Base-by-base conservation (phyloP, 2,113 vertebrate species). In the Lichenostomus cassidix region DNA sequence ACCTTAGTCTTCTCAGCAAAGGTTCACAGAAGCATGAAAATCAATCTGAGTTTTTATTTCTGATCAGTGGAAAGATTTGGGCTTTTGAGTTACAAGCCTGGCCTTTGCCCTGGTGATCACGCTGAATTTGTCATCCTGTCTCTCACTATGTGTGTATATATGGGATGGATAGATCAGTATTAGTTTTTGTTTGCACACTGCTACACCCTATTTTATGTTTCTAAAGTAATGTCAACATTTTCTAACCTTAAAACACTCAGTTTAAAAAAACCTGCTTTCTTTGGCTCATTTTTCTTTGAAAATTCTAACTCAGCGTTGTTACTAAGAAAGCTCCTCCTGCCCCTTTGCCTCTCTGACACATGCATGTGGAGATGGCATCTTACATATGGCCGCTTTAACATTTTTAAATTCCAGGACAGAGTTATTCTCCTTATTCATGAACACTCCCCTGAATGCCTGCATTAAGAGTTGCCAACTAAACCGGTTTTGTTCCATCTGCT, bases 401-500 rank as follows among this genome's bases (percentile, higher is more conserved):
- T 93, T 90, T 90, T 56, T 73, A 46, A 50, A 77, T 94, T 96
- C 67, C 68, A 62, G 90, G 76, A 87, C 76, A 58, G 68, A 93
- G 63, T 55, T 89, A 83, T 59, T 95, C 77, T 92, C 64, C 58
- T 90, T 79, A 89, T 91, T 93, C 53, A 29, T 9, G 42, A 89
- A 89, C 68, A 68, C 64, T 63, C 46, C 7, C 3, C 53, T 88
- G 91, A 88, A 90, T 52, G 89, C 62, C 67, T 95, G 76, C 73
- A 60, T 77, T 47, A 88, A 52, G 89, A 89, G 62, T 68, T 95
- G 92, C 89, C 87, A 96, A 29, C 63, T 94, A 62, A 87, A 87
- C 41, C 6, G 0, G 60, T 75, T 93, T 87, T 81, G 28, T 71
- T 96, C 93, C 86, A 96, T 96, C 92, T 97, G 92, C 94, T 83